A percentile compares a stretch with the other conserved stretches of the same genome.
Evolutionary conservation across 2,797 vertebrate genomes (phyloP).

Genomic region (Pseudomugil tenellus): DNA sequence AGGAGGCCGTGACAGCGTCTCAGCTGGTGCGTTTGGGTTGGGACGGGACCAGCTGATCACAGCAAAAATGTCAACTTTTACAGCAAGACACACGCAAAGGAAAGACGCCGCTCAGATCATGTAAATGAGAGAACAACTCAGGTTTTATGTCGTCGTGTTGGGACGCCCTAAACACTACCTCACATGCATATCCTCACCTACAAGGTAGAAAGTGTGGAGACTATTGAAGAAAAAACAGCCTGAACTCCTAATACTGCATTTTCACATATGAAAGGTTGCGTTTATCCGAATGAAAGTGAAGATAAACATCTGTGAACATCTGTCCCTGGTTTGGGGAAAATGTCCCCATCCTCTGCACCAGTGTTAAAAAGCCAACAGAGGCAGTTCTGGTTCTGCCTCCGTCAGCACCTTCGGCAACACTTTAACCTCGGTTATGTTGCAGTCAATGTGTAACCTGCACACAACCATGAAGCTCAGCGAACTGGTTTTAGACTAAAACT

Average conservation of each 20-base stretch:
- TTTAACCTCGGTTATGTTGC: conserved; percentile 11
- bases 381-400: conserved; percentile 14
- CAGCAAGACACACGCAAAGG: no score
- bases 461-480: no score
- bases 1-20: conserved; percentile 13
- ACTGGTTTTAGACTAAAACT: not conserved
- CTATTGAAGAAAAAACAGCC: not conserved
- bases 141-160: not conserved
- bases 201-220: no score
- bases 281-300: no score
- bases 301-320: no score
- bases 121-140: not conserved
- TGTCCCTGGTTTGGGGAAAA: no score
- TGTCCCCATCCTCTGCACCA: no score
- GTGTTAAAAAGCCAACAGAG: not conserved
- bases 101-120: no score
- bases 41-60: not conserved
- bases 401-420: conserved; percentile 31
- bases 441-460: conserved; percentile 5
- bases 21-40: not conserved
- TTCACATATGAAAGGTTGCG: not conserved
- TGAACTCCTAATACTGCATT: not conserved
- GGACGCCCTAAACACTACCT: no score
- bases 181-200: no score
- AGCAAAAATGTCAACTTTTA: not conserved